A percentile compares a stretch with the other conserved stretches of the same genome.
Conservation (phyloP, 2,888 invertebrate species). For the Andrena bucephala region DNA sequence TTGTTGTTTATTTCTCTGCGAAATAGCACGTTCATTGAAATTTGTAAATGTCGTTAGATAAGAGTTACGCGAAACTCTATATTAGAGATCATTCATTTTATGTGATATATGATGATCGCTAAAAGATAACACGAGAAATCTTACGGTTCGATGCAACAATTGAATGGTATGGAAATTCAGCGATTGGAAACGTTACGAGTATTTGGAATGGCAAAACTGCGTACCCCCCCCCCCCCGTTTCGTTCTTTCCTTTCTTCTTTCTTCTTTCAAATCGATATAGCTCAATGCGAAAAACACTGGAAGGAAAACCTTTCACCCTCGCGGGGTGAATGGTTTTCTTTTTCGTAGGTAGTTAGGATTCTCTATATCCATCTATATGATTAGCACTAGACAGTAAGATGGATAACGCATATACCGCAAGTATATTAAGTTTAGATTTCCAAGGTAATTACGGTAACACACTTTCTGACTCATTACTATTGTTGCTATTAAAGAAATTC, state of each 20-base stretch:
- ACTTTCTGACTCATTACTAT: slow-evolving; percentile 73
- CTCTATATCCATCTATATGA: slow-evolving; percentile 68
- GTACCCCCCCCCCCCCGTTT: slow-evolving; percentile 9
- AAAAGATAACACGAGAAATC: slow-evolving; percentile 27
- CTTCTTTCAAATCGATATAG: slow-evolving; percentile 31
- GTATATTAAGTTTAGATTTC: slow-evolving; percentile 76
- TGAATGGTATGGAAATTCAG: slow-evolving; percentile 24
- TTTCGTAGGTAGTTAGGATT: slow-evolving; percentile 73
- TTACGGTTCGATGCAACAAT: slow-evolving; percentile 35
- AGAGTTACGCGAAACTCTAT: slow-evolving; percentile 48
- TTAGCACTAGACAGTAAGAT: slow-evolving; percentile 70
- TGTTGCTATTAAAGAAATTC: slow-evolving; percentile 69
- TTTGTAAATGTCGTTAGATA: slow-evolving; percentile 51
- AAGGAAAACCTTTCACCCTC: slow-evolving; percentile 33
- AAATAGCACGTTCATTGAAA: slow-evolving; percentile 44
- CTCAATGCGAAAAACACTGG: slow-evolving; percentile 17
- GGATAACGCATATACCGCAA: slow-evolving; percentile 66
- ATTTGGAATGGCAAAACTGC: slow-evolving; percentile 3
- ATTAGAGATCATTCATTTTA: slow-evolving; percentile 53
- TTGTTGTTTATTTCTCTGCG: slow-evolving; percentile 51
- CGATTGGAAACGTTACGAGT: slow-evolving; percentile 6
- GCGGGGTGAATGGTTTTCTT: slow-evolving; percentile 37
- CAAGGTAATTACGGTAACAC: slow-evolving; percentile 77
- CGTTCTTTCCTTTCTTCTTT: slow-evolving; percentile 32
- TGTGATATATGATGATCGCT: slow-evolving; percentile 52